Evolutionary conservation across 2,888 invertebrate species (phyloP).

Genomic region (Microplitis deprimator): DNA sequence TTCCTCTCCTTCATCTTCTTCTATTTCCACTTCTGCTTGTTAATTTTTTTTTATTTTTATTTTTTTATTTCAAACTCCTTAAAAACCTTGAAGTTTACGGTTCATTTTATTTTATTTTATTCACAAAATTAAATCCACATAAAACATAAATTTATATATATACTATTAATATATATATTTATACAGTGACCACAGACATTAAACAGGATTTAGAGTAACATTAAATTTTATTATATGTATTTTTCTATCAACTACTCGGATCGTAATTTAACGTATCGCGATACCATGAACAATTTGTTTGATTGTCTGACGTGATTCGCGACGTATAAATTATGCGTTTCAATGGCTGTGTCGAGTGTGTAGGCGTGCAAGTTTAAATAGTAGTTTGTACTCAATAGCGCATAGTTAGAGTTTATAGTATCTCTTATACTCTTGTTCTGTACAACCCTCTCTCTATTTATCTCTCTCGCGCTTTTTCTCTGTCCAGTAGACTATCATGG

Average conservation of each 20-base stretch:
- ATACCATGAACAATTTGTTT: background rate
- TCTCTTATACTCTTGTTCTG: background rate
- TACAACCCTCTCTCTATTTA: background rate
- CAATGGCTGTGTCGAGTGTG: background rate
- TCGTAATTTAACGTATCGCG: conserved; percentile 12
- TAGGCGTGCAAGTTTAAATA: background rate
- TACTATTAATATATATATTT: too few species aligned
- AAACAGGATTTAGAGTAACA: background rate
- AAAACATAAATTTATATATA: too few species aligned
- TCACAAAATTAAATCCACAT: too few species aligned
- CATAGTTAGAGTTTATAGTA: background rate
- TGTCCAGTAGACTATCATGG: background rate
- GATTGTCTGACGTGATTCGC: conserved; percentile 12
- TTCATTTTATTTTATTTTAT: too few species aligned
- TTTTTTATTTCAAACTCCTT: too few species aligned
- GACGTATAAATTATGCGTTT: conserved; percentile 12
- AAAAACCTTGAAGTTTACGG: too few species aligned
- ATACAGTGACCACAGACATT: too few species aligned
- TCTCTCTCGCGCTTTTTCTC: background rate
- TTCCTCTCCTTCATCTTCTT: conserved; percentile 33
- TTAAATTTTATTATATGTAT: too few species aligned
- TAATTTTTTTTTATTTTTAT: too few species aligned
- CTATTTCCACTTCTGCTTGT: background rate
- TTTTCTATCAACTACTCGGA: background rate
- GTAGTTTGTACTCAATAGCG: background rate